Percentiles rank a stretch among this genome's conserved stretches.
Conservation (phyloP, 2,888 invertebrate species). For the Catonia carolina region DNA sequence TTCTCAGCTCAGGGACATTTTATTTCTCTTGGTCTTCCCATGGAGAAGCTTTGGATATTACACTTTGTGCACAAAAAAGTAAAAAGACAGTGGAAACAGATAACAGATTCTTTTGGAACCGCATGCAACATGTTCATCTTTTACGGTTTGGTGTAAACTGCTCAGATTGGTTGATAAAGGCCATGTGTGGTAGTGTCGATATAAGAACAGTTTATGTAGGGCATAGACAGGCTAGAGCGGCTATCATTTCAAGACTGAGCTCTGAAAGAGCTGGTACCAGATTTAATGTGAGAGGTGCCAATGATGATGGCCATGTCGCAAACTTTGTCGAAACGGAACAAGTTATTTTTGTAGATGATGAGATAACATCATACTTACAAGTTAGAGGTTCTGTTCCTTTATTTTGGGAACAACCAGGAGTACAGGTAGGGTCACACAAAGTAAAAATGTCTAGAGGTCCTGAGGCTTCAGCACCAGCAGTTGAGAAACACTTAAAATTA, state of each 20-base stretch:
- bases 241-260: constrained; percentile 91
- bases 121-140: constrained; percentile 89
- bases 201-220: constrained; percentile 98
- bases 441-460: constrained; percentile 93
- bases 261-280: constrained; percentile 97
- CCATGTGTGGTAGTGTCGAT: constrained; percentile 97
- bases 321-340: constrained; percentile 99
- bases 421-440: constrained; percentile 95
- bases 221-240: constrained; percentile 85
- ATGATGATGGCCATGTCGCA: constrained; percentile 98
- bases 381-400: constrained; percentile 93
- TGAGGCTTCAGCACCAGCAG: constrained; percentile 89
- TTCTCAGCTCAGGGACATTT: constrained; percentile 96
- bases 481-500: constrained; percentile 80
- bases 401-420: constrained; percentile 99
- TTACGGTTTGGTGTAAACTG: constrained; percentile 87
- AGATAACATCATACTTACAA: constrained; percentile 82
- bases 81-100: constrained; percentile 75
- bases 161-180: constrained; percentile 83
- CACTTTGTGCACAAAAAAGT: constrained; percentile 86
- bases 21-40: constrained; percentile 82
- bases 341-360: constrained; percentile 85
- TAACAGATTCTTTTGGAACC: constrained; percentile 67
- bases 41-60: constrained; percentile 73
- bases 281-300: constrained; percentile 97